These are phyloP conservation scores for Colletes gigas DNA, from an alignment of 1,140 invertebrate genomes.

Conservation along the genomic window DNA sequence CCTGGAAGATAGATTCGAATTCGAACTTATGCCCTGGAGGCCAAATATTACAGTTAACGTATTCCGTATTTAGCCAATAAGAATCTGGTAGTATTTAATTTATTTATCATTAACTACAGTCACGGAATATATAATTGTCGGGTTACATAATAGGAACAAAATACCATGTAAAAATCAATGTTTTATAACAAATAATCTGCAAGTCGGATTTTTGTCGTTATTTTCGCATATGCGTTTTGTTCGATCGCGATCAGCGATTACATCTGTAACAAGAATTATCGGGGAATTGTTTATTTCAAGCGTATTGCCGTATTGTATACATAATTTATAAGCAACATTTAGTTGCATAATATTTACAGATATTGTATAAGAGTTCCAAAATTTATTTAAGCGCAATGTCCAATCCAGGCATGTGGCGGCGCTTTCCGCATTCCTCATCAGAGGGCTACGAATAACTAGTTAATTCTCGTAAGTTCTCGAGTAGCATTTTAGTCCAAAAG, in stretches of 20 bases:
- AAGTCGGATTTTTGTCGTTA: not conserved
- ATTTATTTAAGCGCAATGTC: conserved; percentile 11
- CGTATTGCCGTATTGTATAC: not conserved
- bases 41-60: not conserved
- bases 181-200: not conserved
- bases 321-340: not conserved
- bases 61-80: not conserved
- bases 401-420: not conserved
- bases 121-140: too few relatives aligned
- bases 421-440: not conserved
- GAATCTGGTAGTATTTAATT: not conserved
- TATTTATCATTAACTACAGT: not conserved
- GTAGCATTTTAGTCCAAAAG: not conserved
- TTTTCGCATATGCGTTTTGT: not conserved
- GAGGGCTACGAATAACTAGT: not conserved
- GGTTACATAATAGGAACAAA: not conserved
- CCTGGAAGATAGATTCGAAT: conserved; percentile 51
- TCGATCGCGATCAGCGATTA: not conserved
- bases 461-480: not conserved
- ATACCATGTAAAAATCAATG: not conserved
- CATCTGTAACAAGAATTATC: not conserved
- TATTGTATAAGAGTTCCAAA: conserved; percentile 22
- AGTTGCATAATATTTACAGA: conserved; percentile 31
- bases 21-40: conserved; percentile 22
- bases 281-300: not conserved